A percentile compares a stretch with the other conserved stretches of the same genome.
Evolutionary conservation across 2,888 invertebrate genomes (phyloP).

Genomic region (Branchellion lobata): DNA sequence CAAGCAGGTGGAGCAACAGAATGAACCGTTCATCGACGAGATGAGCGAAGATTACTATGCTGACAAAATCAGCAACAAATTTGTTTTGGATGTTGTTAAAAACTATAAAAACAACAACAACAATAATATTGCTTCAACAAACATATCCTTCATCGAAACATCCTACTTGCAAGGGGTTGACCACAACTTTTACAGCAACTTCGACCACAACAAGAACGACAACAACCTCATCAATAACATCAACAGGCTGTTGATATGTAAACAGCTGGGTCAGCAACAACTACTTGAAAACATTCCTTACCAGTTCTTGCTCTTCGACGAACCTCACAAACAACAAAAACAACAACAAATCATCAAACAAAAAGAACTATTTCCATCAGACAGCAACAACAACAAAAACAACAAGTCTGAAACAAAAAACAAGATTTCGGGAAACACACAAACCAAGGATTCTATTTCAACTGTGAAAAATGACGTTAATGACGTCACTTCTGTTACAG

Average conservation of each 20-base stretch:
- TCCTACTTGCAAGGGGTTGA: neutral
- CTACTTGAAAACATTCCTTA: neutral
- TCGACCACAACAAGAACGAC: neutral
- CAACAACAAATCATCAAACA: neutral
- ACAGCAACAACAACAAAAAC: no score
- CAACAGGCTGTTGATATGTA: neutral
- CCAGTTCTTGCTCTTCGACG: neutral
- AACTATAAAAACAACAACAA: neutral
- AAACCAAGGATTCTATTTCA: no score
- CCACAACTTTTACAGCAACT: neutral
- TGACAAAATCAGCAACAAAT: no score
- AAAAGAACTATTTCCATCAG: neutral
- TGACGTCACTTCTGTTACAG: no score
- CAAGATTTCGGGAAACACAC: no score
- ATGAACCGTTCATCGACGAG: neutral
- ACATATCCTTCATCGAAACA: constrained; percentile 1
- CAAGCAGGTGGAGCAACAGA: no score
- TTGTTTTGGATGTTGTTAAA: neutral
- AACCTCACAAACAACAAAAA: neutral
- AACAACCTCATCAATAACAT: constrained; percentile 2
- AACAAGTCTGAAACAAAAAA: no score
- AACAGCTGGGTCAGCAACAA: neutral
- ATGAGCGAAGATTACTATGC: no score
- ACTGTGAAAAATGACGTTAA: no score
- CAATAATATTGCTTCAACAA: neutral